Conservation (phyloP, 2,797 vertebrate species). For the Squalus acanthias region DNA sequence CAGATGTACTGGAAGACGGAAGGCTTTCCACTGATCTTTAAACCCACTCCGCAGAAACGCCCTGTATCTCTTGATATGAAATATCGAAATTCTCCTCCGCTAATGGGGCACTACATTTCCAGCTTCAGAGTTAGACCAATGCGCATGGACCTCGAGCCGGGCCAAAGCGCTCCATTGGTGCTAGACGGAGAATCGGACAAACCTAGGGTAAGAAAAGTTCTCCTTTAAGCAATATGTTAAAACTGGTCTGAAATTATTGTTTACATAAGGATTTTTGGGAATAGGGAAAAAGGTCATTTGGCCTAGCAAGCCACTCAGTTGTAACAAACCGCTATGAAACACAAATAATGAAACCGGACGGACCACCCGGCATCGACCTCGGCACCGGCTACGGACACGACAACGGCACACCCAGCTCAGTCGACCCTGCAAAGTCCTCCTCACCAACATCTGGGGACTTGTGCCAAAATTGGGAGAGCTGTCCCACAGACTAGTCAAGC, state of each 20-base stretch:
- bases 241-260: not conserved
- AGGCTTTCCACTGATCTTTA: constrained; percentile 47
- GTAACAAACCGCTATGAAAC: too few species aligned
- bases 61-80: constrained; percentile 39
- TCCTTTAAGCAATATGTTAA: not conserved
- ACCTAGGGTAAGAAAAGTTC: constrained; percentile 59
- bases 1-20: constrained; percentile 71
- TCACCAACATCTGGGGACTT: too few species aligned
- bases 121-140: constrained; percentile 65
- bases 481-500: too few species aligned
- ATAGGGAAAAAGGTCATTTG: not conserved
- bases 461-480: too few species aligned
- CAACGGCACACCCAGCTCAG: too few species aligned
- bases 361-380: too few species aligned
- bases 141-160: constrained; percentile 65
- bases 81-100: not conserved
- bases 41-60: constrained; percentile 29
- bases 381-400: too few species aligned
- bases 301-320: too few species aligned
- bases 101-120: constrained; percentile 39
- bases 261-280: not conserved
- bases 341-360: too few species aligned
- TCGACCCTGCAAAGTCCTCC: too few species aligned
- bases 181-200: constrained; percentile 64
- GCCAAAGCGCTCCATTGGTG: constrained; percentile 61